Evolutionary conservation across 2,888 invertebrate genomes (phyloP).

Genomic region (Tetheella fluctuosa): DNA sequence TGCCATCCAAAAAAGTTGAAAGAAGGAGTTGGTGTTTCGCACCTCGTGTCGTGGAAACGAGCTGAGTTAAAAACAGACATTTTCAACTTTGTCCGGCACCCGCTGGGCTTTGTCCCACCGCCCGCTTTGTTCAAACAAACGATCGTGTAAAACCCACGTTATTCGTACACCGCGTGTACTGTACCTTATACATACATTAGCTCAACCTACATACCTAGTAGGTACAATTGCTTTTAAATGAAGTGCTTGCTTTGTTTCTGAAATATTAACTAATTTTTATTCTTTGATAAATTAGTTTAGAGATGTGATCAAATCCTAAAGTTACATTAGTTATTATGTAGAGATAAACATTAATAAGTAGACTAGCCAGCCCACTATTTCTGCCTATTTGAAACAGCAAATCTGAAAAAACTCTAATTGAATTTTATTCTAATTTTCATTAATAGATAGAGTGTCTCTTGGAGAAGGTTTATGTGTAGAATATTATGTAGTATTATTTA

Average conservation of each 20-base stretch:
- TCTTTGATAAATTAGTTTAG: background rate
- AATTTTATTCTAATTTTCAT: no score
- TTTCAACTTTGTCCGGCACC: slow-evolving; percentile 54
- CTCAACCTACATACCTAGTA: no score
- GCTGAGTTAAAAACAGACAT: slow-evolving; percentile 62
- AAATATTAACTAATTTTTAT: background rate
- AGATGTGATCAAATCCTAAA: no score
- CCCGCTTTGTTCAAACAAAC: slow-evolving; percentile 1
- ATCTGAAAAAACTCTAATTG: no score
- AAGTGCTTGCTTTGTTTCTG: background rate
- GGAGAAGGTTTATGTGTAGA: no score
- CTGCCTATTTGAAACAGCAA: no score
- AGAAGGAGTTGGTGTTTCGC: slow-evolving; percentile 31
- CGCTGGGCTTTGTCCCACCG: slow-evolving; percentile 31
- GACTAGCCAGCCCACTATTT: no score
- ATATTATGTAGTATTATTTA: no score
- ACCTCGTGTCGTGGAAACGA: slow-evolving; percentile 41
- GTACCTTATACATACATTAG: slow-evolving; percentile 3
- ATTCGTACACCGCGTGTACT: background rate
- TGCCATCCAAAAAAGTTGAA: slow-evolving; percentile 24
- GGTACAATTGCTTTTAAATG: background rate
- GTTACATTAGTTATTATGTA: no score
- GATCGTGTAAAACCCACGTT: slow-evolving; percentile 1
- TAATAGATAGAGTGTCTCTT: no score
- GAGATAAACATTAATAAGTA: no score